phyloP scores from a whole-genome alignment of 2,888 invertebrate genomes.

The Adelphocoris suturalis region DNA sequence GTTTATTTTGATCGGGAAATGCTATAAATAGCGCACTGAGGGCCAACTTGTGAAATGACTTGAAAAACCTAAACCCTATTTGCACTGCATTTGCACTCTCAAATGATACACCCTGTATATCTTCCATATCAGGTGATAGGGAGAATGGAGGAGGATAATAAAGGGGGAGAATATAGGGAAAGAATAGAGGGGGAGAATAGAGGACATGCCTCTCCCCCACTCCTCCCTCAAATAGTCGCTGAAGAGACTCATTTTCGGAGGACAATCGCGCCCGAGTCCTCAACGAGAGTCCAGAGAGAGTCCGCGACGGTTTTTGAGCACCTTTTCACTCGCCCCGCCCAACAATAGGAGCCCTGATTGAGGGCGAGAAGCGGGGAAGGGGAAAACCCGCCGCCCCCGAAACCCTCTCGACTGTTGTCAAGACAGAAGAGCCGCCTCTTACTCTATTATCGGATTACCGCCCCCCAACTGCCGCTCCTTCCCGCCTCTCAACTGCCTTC shows the following conservation, averaged over 20 bases:
- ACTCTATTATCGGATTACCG: slow-evolving; percentile 63
- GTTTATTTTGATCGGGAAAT: too few relatives aligned
- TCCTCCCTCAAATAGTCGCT: not conserved
- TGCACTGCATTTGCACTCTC: too few relatives aligned
- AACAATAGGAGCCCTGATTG: slow-evolving; percentile 42
- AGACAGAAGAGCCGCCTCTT: slow-evolving; percentile 63
- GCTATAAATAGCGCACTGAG: too few relatives aligned
- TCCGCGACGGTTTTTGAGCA: slow-evolving; percentile 33
- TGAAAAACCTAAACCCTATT: too few relatives aligned
- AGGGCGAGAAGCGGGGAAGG: not conserved
- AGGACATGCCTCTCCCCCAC: not conserved
- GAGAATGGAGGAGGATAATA: not conserved
- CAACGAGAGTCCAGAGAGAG: not conserved
- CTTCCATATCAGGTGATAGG: not conserved
- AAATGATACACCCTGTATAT: too few relatives aligned
- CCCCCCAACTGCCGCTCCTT: not conserved
- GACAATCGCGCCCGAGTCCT: not conserved
- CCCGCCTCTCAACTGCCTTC: not conserved
- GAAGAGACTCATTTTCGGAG: not conserved
- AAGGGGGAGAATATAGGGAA: not conserved
- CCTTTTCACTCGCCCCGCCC: not conserved
- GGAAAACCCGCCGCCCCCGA: not conserved
- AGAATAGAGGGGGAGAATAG: not conserved
- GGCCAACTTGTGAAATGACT: too few relatives aligned
- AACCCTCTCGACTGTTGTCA: slow-evolving; percentile 23